A percentile compares a stretch with the other conserved stretches of the same genome.
Evolutionary conservation across 64 coral and sea anemone genomes (phyloP).

Genomic region (Montipora foliosa): DNA sequence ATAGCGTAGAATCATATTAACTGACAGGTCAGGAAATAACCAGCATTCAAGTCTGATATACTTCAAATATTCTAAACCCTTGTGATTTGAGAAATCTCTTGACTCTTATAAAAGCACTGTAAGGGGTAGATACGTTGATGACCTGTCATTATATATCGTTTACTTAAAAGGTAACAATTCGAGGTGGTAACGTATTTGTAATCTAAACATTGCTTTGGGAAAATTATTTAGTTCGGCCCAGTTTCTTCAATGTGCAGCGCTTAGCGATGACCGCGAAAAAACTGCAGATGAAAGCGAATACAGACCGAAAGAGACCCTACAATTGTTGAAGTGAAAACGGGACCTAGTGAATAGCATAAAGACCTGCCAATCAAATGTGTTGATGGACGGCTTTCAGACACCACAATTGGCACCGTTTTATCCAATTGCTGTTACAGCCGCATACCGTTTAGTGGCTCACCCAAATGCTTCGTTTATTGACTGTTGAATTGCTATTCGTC

Average conservation of each 20-base stretch:
- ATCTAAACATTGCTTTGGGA: neutral
- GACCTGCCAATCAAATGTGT: slow-evolving; percentile 4
- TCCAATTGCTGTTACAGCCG: neutral
- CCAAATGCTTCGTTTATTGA: slow-evolving; percentile 4
- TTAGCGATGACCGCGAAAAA: neutral
- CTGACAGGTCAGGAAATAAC: slow-evolving; percentile 11
- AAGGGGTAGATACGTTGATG: slow-evolving; percentile 15
- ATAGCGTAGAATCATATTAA: neutral
- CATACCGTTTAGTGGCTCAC: neutral
- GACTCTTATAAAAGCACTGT: neutral
- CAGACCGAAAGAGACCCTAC: neutral
- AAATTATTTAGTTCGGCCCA: neutral
- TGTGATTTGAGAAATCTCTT: neutral
- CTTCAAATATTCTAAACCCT: neutral
- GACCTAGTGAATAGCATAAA: neutral
- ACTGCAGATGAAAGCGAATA: neutral
- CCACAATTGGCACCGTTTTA: slow-evolving; percentile 16
- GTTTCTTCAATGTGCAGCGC: neutral
- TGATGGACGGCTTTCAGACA: neutral
- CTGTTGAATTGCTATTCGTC: neutral
- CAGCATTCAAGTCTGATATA: neutral
- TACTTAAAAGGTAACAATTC: neutral
- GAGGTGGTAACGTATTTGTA: neutral
- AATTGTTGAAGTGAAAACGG: neutral
- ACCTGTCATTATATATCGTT: slow-evolving; percentile 4